Conservation (phyloP, 2,888 invertebrate genomes). For the Volucella inflata region DNA sequence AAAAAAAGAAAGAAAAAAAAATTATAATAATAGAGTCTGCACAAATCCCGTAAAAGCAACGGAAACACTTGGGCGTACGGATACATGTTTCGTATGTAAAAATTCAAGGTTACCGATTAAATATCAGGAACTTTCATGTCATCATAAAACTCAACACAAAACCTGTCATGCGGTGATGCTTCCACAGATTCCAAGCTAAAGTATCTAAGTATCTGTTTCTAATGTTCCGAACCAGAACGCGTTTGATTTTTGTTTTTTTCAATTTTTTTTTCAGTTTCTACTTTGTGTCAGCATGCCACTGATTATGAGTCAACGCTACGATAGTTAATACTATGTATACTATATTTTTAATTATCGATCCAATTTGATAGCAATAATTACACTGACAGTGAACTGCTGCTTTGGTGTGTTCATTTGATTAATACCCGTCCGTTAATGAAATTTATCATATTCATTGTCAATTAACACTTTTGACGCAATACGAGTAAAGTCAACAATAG, state of each 20-base stretch:
- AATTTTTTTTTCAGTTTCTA: not conserved
- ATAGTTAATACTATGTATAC: not conserved
- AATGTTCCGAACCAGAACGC: constrained; percentile 43
- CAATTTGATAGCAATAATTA: not conserved
- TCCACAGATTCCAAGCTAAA: constrained; percentile 22
- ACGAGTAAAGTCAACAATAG: too few species aligned
- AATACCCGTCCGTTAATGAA: not conserved
- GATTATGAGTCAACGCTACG: constrained; percentile 37
- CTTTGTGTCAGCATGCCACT: constrained; percentile 3
- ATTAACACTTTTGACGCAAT: too few species aligned
- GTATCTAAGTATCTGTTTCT: constrained; percentile 20
- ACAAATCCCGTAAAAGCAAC: constrained; percentile 21
- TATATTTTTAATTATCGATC: not conserved
- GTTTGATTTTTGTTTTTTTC: not conserved
- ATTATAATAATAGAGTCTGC: not conserved
- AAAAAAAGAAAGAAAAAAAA: not conserved
- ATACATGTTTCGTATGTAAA: not conserved
- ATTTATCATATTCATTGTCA: not conserved
- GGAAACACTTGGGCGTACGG: not conserved
- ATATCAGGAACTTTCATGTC: not conserved
- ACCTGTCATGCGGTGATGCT: constrained; percentile 34
- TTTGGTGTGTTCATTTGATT: not conserved
- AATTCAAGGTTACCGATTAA: constrained; percentile 46
- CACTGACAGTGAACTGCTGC: too few species aligned
- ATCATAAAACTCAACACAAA: constrained; percentile 16